phyloP scores from a whole-genome alignment of 2,113 vertebrate genomes.

The Rhynchopsitta pachyrhyncha region DNA sequence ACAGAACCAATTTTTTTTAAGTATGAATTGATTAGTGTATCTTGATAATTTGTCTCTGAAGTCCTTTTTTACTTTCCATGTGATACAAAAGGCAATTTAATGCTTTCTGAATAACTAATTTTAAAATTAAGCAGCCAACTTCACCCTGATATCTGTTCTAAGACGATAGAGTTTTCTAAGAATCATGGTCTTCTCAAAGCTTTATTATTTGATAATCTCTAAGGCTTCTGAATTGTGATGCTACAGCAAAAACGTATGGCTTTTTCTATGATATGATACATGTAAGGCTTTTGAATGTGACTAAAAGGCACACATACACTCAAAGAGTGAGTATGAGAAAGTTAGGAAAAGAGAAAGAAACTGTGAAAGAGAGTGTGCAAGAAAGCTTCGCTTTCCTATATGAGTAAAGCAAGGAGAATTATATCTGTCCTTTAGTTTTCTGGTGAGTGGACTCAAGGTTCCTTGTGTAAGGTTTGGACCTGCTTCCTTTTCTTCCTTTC shows the following conservation, averaged over 20 bases:
- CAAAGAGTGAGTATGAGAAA: neutral
- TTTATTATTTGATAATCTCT: neutral
- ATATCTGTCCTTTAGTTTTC: neutral
- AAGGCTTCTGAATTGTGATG: neutral
- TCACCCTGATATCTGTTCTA: neutral
- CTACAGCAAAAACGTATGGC: neutral
- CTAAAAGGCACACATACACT: neutral
- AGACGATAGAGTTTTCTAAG: neutral
- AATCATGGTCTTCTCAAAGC: neutral
- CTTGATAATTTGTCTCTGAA: slow-evolving; percentile 4
- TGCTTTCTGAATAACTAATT: neutral
- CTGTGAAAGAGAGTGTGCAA: neutral
- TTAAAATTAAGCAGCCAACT: neutral
- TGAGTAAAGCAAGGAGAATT: neutral
- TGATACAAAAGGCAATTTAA: neutral
- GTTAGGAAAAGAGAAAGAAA: neutral
- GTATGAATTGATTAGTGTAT: neutral
- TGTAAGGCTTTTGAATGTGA: neutral
- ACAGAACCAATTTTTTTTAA: neutral
- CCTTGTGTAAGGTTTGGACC: neutral
- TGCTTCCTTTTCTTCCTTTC: neutral
- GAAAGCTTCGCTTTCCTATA: neutral
- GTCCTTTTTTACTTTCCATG: neutral
- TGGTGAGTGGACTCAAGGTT: neutral
- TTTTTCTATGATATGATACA: neutral